Evolutionary conservation across 2,113 vertebrate species (phyloP).

Genomic region (Paradisaea rubra): DNA sequence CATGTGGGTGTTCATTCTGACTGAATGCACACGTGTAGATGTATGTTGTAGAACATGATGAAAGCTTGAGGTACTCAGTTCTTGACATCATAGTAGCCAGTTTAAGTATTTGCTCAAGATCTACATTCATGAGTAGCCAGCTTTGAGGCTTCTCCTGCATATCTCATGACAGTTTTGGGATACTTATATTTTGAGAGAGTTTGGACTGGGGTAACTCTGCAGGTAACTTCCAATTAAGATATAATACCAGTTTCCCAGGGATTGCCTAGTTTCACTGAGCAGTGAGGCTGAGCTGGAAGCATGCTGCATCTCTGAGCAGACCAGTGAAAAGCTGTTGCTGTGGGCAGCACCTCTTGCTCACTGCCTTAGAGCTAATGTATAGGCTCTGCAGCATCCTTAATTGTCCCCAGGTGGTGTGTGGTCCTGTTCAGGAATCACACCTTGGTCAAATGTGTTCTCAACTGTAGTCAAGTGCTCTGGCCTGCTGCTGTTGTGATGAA

Average conservation of each 20-base stretch:
- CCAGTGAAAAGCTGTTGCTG: not conserved
- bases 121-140: not conserved
- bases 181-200: not conserved
- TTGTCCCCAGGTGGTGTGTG: not conserved
- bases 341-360: not conserved
- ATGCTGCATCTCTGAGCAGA: not conserved
- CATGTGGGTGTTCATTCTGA: not conserved
- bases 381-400: not conserved
- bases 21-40: not conserved
- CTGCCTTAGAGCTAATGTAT: not conserved
- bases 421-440: not conserved
- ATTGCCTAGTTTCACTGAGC: not conserved
- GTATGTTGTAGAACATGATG: not conserved
- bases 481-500: not conserved
- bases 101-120: not conserved
- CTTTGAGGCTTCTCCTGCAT: not conserved
- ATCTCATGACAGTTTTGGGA: not conserved
- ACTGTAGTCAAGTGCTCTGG: not conserved
- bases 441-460: not conserved
- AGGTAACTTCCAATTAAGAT: not conserved
- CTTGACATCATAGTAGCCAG: not conserved
- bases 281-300: not conserved
- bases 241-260: not conserved
- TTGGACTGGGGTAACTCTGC: not conserved
- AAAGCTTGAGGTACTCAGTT: not conserved